Base-by-base conservation (phyloP, 2,888 invertebrate genomes). In the Hecatera dysodea region DNA sequence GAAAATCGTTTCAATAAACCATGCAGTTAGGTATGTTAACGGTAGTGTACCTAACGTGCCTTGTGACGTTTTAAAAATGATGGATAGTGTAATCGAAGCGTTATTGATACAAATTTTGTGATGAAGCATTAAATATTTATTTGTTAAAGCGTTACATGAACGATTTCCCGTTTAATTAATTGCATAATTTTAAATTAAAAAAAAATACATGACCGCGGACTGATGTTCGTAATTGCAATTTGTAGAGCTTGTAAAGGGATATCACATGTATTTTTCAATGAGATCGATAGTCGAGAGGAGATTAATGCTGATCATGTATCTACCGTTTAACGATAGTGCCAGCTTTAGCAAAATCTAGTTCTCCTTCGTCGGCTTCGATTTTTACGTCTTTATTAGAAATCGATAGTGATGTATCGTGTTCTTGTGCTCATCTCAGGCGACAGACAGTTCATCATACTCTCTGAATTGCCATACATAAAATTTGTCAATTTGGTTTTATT, bases 141-240 rank as follows among this genome's bases (percentile, higher is more conserved):
- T 75, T 57, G 29, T 57, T 71, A 72, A 70, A 65, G 61, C 36
- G 36, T 66, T 75, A 50, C n/a, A 67, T 46, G 29, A 33, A 60
- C 60, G 52, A 42, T 53, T n/a, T 52, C 39, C 55, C 56, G 48
- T 64, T 46, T 73, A 66, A 72, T 79, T 79, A 75, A 74, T 57
- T 55, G 60, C 64, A 70, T 74, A 74, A 70, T 72, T 76, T 72
- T 76, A 42, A 78, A 79, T 81, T 53, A 67, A 67, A 67, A 19
- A n/a, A 60, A 76, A 68, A 69, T 68, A 61, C 29, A 59, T 72
- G 52, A 64, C 48, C 48, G 24, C 27, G 42, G 50, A 56, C 52
- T 61, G 55, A 50, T 71, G 63, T 76, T 9, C 22, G 27, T 50
- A 56, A 62, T 76, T 67, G 59, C 33, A 61, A 75, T 75, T 80